Evolutionary conservation across 2,113 vertebrate genomes (phyloP).

Genomic region (Nematolebias whitei): DNA sequence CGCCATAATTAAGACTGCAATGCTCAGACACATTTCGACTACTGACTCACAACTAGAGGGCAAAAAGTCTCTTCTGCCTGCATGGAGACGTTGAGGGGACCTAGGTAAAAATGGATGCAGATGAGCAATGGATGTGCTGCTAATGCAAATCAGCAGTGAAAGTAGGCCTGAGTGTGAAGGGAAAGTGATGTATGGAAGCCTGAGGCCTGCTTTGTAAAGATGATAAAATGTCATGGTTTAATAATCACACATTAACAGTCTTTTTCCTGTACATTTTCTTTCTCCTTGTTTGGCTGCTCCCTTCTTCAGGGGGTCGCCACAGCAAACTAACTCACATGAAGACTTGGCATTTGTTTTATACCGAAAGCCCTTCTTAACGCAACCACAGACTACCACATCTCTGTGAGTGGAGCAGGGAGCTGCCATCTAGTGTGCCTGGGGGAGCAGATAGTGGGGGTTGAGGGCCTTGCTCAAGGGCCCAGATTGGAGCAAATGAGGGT

Average conservation of each 20-base stretch:
- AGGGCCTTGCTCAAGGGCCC: too few species aligned
- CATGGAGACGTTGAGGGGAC: slow-evolving; percentile 2
- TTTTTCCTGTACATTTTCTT: too few species aligned
- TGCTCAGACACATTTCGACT: slow-evolving; percentile 48
- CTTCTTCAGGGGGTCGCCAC: too few species aligned
- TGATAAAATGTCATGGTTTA: slow-evolving; percentile 31
- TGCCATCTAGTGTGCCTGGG: too few species aligned
- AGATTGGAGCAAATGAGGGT: too few species aligned
- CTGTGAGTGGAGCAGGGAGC: too few species aligned
- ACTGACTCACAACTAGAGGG: slow-evolving; percentile 65
- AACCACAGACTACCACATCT: too few species aligned
- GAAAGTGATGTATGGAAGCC: slow-evolving; percentile 20
- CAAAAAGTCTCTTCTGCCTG: slow-evolving; percentile 29
- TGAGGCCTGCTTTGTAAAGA: slow-evolving; percentile 44
- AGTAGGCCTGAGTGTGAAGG: slow-evolving; percentile 20
- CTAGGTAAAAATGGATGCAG: slow-evolving; percentile 27
- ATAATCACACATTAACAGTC: slow-evolving; percentile 14
- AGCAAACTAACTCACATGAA: too few species aligned
- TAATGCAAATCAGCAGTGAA: slow-evolving; percentile 43
- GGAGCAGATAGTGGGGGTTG: too few species aligned
- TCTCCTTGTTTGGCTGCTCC: too few species aligned
- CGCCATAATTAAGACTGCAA: slow-evolving; percentile 60
- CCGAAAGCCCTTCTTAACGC: too few species aligned
- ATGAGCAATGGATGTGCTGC: slow-evolving; percentile 23
- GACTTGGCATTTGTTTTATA: too few species aligned